Base-by-base conservation (phyloP, 2,888 invertebrate genomes). In the Xanthia togata region DNA sequence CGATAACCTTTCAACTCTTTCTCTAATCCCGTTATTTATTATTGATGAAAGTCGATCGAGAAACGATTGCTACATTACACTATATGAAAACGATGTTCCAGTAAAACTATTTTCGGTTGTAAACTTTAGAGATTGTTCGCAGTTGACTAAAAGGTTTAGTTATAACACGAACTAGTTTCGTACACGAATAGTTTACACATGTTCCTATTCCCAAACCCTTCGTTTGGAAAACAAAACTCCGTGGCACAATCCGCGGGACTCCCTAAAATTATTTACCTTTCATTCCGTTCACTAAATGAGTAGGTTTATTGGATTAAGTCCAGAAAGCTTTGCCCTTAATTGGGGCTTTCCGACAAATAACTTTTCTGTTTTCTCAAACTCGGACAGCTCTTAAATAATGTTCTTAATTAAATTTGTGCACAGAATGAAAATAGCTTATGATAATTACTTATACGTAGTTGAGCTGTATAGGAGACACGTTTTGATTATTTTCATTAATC, bases 221-320 rank as follows among this genome's bases (percentile, higher is more conserved):
- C 87, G 85, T 84, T 87, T 87, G 76, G 87, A 86, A 89, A 92
- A 92, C 90, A 91, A 90, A 92, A 92, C 90, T 91, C 89, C 90
- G 93, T 90, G 88, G 89, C 89, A 87, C 89, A 91, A 90, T 92
- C 90, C 89, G 90, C 91, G 87, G 87, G 88, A 70, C 90, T 90
- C 90, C 93, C 92, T 94, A 93, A 96, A 95, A 96, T 95, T 95
- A 96, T 95, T 96, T 96, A 96, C 95, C 94, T 95, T 95, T 94
- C 94, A 94, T 96, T 95, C 92, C 92, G 93, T 92, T 94, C 94
- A 94, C 94, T 95, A 95, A 96, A 95, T 95, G 95, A 95, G 96
- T 95, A 95, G 96, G 93, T 96, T 96, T 96, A 96, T 96, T 96
- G 95, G 96, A 96, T 96, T 96, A 96, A 94, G 95, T 95, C 94